Conservation (phyloP, 2,888 invertebrate species). For the Oxyteleia sp. region DNA sequence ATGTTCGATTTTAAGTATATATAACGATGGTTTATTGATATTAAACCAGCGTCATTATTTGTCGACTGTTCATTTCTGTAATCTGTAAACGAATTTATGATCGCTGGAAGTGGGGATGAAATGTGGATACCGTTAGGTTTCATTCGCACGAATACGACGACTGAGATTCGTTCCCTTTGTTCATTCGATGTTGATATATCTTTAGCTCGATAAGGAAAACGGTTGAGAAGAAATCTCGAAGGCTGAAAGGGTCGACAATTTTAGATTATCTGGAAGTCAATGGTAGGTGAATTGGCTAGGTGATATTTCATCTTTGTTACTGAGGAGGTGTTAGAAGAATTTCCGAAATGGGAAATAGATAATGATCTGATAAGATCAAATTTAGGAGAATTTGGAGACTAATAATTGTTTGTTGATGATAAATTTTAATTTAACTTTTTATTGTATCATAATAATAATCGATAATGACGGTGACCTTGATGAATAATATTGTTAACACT, state of each 20-base stretch:
- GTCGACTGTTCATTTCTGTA: constrained; percentile 39
- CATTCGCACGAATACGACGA: constrained; percentile 4
- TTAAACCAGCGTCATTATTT: constrained; percentile 44
- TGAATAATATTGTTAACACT: too few relatives aligned
- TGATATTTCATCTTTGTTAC: constrained; percentile 35
- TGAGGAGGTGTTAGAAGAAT: neutral
- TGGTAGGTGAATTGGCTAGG: constrained; percentile 20
- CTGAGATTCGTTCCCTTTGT: constrained; percentile 44
- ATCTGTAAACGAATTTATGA: constrained; percentile 40
- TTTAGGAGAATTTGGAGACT: too few relatives aligned
- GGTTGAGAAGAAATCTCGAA: constrained; percentile 45
- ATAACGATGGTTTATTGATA: constrained; percentile 33
- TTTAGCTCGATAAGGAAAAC: constrained; percentile 39
- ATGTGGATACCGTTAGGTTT: constrained; percentile 33
- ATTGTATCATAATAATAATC: too few relatives aligned
- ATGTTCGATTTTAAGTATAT: constrained; percentile 48
- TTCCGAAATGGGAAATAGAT: neutral
- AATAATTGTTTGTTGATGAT: too few relatives aligned
- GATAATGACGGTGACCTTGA: too few relatives aligned
- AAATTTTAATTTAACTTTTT: too few relatives aligned
- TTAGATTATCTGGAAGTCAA: constrained; percentile 24
- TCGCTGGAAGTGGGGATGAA: neutral
- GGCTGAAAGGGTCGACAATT: constrained; percentile 24
- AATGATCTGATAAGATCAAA: too few relatives aligned
- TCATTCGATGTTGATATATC: constrained; percentile 44